Evolutionary conservation across 2,113 vertebrate genomes (phyloP).

Genomic region (Stegostoma tigrinum): DNA sequence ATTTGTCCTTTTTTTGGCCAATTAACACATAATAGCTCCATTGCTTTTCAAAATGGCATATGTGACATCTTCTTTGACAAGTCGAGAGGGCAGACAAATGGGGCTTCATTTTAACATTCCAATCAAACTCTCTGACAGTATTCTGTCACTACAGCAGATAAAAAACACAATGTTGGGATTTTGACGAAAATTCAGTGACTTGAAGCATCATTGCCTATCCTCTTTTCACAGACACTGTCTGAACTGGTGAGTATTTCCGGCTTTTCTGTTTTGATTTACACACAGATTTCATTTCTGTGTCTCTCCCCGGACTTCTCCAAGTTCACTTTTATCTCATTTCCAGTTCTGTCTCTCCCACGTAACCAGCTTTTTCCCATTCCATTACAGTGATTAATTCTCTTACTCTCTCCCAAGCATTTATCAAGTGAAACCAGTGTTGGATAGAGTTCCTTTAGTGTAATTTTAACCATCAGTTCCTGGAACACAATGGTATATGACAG

Average conservation of each 20-base stretch:
- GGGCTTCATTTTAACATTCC: background rate
- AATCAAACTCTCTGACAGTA: background rate
- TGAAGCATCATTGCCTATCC: background rate
- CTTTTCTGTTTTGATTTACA: background rate
- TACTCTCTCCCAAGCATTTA: background rate
- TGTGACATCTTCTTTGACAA: background rate
- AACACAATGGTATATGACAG: background rate
- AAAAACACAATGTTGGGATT: background rate
- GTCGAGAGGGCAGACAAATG: background rate
- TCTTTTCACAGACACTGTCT: background rate
- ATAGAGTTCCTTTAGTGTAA: background rate
- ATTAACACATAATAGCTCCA: background rate
- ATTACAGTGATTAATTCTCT: background rate
- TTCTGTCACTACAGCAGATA: too few relatives aligned
- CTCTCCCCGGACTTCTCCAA: background rate
- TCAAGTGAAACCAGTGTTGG: background rate
- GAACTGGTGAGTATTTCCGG: background rate
- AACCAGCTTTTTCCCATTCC: background rate
- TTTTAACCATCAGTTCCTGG: background rate
- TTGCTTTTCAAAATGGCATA: background rate
- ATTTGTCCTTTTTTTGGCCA: background rate
- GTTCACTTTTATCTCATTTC: background rate
- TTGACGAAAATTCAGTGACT: background rate
- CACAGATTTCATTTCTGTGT: background rate
- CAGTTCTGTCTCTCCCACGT: background rate